Evolutionary conservation across 2,797 vertebrate genomes (phyloP).

Genomic region (Trichosurus vulpecula): DNA sequence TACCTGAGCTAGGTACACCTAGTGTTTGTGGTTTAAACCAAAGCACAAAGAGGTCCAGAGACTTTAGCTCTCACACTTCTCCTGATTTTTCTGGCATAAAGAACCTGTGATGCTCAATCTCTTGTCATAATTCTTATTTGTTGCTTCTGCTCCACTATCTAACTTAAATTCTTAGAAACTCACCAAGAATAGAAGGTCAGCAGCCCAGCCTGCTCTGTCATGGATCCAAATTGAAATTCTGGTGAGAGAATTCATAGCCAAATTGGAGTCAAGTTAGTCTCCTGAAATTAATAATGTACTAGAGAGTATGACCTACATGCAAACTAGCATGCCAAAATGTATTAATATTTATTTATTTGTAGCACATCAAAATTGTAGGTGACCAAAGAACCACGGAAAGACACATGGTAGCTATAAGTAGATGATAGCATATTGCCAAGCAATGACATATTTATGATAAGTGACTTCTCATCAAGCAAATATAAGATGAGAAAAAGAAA

Average conservation of each 20-base stretch:
- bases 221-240: not conserved
- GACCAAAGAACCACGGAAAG: not conserved
- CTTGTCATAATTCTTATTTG: not conserved
- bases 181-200: not conserved
- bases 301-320: not conserved
- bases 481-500: too few species aligned
- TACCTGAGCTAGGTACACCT: not conserved
- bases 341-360: not conserved
- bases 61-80: not conserved
- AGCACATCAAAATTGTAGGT: not conserved
- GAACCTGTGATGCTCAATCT: not conserved
- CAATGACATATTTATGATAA: not conserved
- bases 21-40: not conserved
- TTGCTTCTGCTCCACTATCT: not conserved
- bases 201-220: not conserved
- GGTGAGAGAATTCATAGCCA: not conserved
- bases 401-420: not conserved
- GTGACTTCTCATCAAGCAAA: too few species aligned
- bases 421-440: not conserved
- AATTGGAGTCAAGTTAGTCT: not conserved
- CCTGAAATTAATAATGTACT: not conserved
- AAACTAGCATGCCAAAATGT: not conserved
- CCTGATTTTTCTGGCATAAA: not conserved
- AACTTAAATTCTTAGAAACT: not conserved
- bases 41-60: not conserved